A percentile compares a stretch with the other conserved stretches of the same genome.
These are phyloP conservation scores for Allophyes oxyacanthae DNA, from an alignment of 2,888 invertebrate genomes.

Conservation along the genomic window DNA sequence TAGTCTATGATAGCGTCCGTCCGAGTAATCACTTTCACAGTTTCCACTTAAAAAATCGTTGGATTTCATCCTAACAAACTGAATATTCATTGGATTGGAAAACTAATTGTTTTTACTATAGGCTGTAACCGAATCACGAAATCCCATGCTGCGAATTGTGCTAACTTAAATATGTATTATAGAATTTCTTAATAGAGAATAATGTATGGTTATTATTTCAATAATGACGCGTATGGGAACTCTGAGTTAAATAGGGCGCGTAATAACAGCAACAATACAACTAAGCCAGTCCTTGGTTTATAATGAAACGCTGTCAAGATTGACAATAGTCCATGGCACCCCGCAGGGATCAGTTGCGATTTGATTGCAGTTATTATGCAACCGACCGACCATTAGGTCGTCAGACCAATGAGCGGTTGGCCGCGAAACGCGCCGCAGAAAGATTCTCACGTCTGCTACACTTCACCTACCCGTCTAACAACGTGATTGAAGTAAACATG, in stretches of 20 bases:
- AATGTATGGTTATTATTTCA: conserved; percentile 20
- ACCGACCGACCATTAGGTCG: conserved; percentile 68
- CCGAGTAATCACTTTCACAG: conserved; percentile 25
- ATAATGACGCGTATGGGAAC: conserved; percentile 23
- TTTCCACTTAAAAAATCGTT: conserved; percentile 19
- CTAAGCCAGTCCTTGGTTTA: conserved; percentile 50
- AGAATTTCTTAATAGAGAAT: conserved; percentile 21
- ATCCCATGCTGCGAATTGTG: conserved; percentile 12
- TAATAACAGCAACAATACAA: conserved; percentile 41
- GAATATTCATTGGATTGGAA: conserved; percentile 41
- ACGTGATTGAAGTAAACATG: conserved; percentile 49
- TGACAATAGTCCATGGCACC: conserved; percentile 61
- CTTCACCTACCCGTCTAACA: conserved; percentile 64
- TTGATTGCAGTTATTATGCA: conserved; percentile 81
- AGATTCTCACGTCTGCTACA: conserved; percentile 67
- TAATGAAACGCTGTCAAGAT: conserved; percentile 65
- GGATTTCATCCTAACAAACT: conserved; percentile 45
- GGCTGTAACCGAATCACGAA: conserved; percentile 13
- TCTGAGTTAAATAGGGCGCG: conserved; percentile 34
- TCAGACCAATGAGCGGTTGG: conserved; percentile 61
- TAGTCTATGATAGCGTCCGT: background rate
- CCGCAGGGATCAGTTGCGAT: conserved; percentile 63
- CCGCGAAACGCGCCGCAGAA: conserved; percentile 48
- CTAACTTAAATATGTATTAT: background rate
- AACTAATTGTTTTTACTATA: conserved; percentile 36